Percentiles rank a stretch among this genome's conserved stretches.
phyloP scores from a whole-genome alignment of 30 jellyfish, hydroid and myxozoan species.

The Aurelia sp. region DNA sequence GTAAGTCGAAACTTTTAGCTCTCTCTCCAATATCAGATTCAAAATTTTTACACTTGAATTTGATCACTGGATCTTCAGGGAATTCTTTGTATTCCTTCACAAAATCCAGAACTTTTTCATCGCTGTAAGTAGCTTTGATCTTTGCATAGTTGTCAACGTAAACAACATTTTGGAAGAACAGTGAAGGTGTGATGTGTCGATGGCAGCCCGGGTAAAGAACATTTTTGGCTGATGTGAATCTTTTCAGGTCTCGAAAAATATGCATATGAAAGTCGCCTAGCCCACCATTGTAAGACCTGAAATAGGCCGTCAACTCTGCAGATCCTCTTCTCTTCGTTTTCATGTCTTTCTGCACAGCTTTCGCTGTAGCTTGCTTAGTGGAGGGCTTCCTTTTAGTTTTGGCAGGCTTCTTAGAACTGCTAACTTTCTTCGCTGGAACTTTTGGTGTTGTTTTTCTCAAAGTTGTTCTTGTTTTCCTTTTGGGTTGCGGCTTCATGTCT shows the following conservation, averaged over 20 bases:
- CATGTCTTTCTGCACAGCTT: too few species aligned
- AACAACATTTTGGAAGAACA: slow-evolving; percentile 63
- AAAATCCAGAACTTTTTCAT: slow-evolving; percentile 60
- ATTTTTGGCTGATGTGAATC: slow-evolving; percentile 28
- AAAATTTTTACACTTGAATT: slow-evolving; percentile 73
- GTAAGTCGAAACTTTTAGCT: slow-evolving; percentile 63
- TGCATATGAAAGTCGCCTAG: slow-evolving; percentile 73
- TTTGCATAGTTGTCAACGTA: slow-evolving; percentile 68
- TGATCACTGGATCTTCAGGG: slow-evolving; percentile 45
- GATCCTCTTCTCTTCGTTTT: slow-evolving; percentile 37
- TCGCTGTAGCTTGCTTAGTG: neutral
- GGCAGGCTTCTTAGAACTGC: neutral
- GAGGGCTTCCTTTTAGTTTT: neutral
- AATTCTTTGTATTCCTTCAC: slow-evolving; percentile 70
- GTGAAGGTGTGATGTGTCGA: slow-evolving; percentile 83
- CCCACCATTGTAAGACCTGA: slow-evolving; percentile 77
- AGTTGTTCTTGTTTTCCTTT: neutral
- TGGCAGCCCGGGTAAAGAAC: slow-evolving; percentile 94
- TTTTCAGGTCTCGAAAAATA: slow-evolving; percentile 58
- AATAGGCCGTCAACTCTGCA: slow-evolving; percentile 47
- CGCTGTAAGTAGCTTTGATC: slow-evolving; percentile 47
- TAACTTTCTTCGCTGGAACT: slow-evolving; percentile 17
- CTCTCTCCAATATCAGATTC: slow-evolving; percentile 72
- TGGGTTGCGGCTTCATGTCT: slow-evolving; percentile 14
- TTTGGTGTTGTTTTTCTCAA: neutral